These are phyloP conservation scores for Meta bourneti DNA, from an alignment of 2,888 invertebrate species.

Conservation along the genomic window DNA sequence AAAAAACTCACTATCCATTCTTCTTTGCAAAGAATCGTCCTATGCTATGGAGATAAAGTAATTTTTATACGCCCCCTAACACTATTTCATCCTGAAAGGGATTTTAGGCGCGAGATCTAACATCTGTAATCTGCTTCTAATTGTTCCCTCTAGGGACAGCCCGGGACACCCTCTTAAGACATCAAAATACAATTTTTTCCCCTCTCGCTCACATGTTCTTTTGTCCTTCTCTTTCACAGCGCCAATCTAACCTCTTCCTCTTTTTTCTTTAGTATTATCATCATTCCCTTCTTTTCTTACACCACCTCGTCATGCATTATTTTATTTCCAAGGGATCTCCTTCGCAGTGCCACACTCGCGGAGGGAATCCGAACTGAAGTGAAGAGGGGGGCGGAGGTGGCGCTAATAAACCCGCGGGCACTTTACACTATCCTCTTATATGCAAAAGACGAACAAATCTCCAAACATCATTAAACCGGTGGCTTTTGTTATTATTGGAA, in stretches of 20 bases:
- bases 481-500: slow-evolving; percentile 71
- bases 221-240: slow-evolving; percentile 16
- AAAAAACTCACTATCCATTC: too few species aligned
- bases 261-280: slow-evolving; percentile 4
- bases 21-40: too few species aligned
- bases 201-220: slow-evolving; percentile 21
- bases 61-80: slow-evolving; percentile 25
- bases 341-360: background rate
- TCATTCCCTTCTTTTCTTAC: background rate
- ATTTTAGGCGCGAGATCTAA: slow-evolving; percentile 72
- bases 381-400: slow-evolving; percentile 4
- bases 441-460: slow-evolving; percentile 58
- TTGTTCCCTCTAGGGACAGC: slow-evolving; percentile 70
- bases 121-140: slow-evolving; percentile 76
- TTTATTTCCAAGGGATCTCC: slow-evolving; percentile 16
- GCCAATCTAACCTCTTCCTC: background rate
- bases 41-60: background rate
- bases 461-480: slow-evolving; percentile 75
- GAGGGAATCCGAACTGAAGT: slow-evolving; percentile 7
- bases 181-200: slow-evolving; percentile 38
- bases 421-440: slow-evolving; percentile 68
- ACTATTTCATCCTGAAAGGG: slow-evolving; percentile 51
- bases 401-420: slow-evolving; percentile 69
- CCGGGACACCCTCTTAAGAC: slow-evolving; percentile 62
- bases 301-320: slow-evolving; percentile 3